Conservation (phyloP, 2,888 invertebrate genomes). For the Polylopha cassiicola region DNA sequence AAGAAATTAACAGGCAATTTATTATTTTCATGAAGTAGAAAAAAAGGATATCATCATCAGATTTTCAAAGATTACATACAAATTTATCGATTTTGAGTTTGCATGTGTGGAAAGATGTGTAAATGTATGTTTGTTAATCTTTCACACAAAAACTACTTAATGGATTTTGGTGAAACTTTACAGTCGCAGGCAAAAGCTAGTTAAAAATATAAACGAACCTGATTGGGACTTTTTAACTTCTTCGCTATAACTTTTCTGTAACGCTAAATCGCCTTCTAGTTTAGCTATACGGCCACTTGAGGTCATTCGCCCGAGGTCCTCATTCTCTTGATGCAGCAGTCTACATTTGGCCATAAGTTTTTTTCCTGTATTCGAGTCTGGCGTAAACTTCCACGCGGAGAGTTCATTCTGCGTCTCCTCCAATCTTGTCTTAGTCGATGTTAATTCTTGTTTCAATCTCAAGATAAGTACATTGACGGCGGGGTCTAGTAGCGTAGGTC, state of each 20-base stretch:
- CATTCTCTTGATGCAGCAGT: constrained; percentile 96
- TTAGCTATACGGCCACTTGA: constrained; percentile 96
- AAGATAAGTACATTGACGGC: constrained; percentile 96
- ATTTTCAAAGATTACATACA: too few relatives aligned
- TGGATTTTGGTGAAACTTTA: too few relatives aligned
- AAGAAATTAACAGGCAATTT: too few relatives aligned
- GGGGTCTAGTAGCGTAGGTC: constrained; percentile 88
- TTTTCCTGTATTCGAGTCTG: constrained; percentile 99
- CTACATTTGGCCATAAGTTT: constrained; percentile 98
- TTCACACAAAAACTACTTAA: too few relatives aligned
- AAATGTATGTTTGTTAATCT: too few relatives aligned
- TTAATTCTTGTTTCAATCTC: constrained; percentile 92
- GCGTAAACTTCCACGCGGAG: constrained; percentile 99
- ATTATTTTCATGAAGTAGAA: too few relatives aligned
- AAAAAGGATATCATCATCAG: too few relatives aligned
- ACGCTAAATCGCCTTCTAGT: constrained; percentile 94
- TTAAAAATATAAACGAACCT: constrained; percentile 79
- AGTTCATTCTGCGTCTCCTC: constrained; percentile 99
- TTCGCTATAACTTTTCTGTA: constrained; percentile 96
- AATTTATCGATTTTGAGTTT: too few relatives aligned
- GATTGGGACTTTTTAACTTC: constrained; percentile 98
- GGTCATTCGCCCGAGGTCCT: constrained; percentile 96
- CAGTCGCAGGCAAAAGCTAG: too few relatives aligned
- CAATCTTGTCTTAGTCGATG: constrained; percentile 90
- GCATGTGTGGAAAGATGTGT: too few relatives aligned